These are phyloP conservation scores for Caenorhabditis tropicalis DNA, from an alignment of 1,140 invertebrate genomes.

Conservation along the genomic window DNA sequence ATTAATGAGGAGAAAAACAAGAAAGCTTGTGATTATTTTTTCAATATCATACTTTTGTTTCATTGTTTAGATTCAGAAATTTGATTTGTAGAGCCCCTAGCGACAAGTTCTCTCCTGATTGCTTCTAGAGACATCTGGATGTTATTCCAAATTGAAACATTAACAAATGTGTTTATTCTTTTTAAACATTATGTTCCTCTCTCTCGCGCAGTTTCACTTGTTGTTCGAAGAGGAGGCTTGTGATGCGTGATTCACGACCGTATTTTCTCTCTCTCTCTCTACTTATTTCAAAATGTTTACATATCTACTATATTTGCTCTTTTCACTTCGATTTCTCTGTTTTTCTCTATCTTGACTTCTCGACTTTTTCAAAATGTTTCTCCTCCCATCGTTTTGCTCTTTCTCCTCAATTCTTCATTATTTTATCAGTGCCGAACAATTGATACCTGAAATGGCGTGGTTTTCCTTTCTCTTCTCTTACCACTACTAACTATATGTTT, in stretches of 20 bases:
- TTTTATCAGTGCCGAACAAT: background rate
- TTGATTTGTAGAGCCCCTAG: too few species aligned
- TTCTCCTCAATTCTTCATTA: background rate
- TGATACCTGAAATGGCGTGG: slow-evolving; percentile 16
- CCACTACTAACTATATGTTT: slow-evolving; percentile 34
- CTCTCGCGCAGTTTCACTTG: slow-evolving; percentile 1
- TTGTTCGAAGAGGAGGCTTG: background rate
- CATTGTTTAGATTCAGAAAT: too few species aligned
- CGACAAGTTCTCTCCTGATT: too few species aligned
- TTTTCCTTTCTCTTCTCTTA: background rate
- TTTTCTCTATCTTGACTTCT: slow-evolving; percentile 17
- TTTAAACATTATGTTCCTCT: too few species aligned
- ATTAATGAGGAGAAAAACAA: too few species aligned
- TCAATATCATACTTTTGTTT: too few species aligned
- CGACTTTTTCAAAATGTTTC: background rate
- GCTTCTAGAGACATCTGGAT: too few species aligned
- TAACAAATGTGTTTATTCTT: background rate
- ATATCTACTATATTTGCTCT: slow-evolving; percentile 45
- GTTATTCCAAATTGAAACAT: too few species aligned
- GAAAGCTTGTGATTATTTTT: too few species aligned
- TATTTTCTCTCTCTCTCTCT: slow-evolving; percentile 13
- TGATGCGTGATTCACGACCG: slow-evolving; percentile 39
- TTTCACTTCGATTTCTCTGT: slow-evolving; percentile 20
- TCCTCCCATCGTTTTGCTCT: background rate
- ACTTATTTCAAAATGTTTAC: slow-evolving; percentile 35